phyloP scores from a whole-genome alignment of 2,888 invertebrate species.

The Scaptomyza polygonia region DNA sequence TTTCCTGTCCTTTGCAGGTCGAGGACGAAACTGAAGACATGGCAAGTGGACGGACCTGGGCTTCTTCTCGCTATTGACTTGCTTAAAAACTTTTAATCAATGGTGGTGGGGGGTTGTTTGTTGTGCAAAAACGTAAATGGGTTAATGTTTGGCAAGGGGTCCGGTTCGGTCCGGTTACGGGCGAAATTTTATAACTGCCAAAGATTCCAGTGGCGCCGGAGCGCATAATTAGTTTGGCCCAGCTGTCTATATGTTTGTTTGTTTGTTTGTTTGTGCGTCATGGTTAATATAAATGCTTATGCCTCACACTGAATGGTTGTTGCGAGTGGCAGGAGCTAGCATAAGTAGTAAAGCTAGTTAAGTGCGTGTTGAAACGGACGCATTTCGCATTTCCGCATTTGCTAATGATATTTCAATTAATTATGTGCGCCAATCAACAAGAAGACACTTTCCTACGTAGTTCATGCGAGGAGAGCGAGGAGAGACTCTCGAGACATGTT shows the following conservation, averaged over 20 bases:
- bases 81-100: constrained; percentile 71
- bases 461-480: too few relatives aligned
- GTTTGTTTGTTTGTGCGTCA: not conserved
- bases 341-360: not conserved
- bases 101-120: constrained; percentile 36
- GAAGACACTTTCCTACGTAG: constrained; percentile 13
- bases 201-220: constrained; percentile 66
- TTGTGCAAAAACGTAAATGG: not conserved
- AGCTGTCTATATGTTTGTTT: constrained; percentile 11
- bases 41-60: constrained; percentile 10
- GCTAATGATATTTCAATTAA: constrained; percentile 72
- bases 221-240: constrained; percentile 72
- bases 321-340: not conserved
- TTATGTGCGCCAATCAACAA: constrained; percentile 54
- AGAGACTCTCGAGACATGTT: too few relatives aligned
- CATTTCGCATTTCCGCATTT: constrained; percentile 16
- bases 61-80: constrained; percentile 59
- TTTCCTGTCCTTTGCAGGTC: constrained; percentile 22
- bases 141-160: not conserved
- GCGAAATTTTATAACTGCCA: constrained; percentile 72
- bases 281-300: not conserved
- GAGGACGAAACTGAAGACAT: not conserved
- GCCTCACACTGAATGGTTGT: constrained; percentile 4
- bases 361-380: constrained; percentile 15
- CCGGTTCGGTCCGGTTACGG: too few relatives aligned